Evolutionary conservation across 1,140 invertebrate genomes (phyloP), one percentile per base, ranked within the genome.

Genomic region (Drosophila mauritiana): DNA sequence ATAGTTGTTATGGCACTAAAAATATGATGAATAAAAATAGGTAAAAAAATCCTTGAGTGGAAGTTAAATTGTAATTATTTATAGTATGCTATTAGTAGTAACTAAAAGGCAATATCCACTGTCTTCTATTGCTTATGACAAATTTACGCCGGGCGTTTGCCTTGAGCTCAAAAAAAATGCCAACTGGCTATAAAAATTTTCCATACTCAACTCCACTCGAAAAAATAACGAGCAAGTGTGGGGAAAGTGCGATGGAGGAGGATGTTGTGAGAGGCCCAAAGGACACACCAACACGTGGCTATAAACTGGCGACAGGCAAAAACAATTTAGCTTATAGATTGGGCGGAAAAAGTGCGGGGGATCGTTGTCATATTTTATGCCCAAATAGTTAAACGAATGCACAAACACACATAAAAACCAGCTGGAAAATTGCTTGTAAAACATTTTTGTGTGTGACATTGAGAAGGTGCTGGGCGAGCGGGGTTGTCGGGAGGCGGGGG

Each of bases 391-490:
- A 82, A 83, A 78, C 74, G 74, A 83, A 83, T 83, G 80, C 80
- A 89, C 80, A 82, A 83, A 83, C 81, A 78, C 81, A 80, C 77
- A 85, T 74, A 85, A 85, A 89, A 89, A 80, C 80, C 80, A 89
- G 80, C 80, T 80, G 85, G 80, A 89, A 89, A 89, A 89, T 89
- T 89, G 85, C 85, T 89, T 90, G 85, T 85, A 89, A 90, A 89
- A 89, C 85, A 90, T 88, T 88, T 83, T 88, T 84, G 76, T 80
- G 78, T 83, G 83, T 88, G 83, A 51, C 34, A 72, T 59, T 42
- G 56, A 61, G 43, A 55, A 52, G 15, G 27, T 20, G 27, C 43
- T 34, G 4, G 40, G 40, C 6, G 15, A 25, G 4, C 31, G 43
- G 17, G 15, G 42, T 36, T 13, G 45, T 25, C 37, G 31, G 46